Evolutionary conservation across 2,113 vertebrate species (phyloP).

Genomic region (Paralichthys olivaceus): DNA sequence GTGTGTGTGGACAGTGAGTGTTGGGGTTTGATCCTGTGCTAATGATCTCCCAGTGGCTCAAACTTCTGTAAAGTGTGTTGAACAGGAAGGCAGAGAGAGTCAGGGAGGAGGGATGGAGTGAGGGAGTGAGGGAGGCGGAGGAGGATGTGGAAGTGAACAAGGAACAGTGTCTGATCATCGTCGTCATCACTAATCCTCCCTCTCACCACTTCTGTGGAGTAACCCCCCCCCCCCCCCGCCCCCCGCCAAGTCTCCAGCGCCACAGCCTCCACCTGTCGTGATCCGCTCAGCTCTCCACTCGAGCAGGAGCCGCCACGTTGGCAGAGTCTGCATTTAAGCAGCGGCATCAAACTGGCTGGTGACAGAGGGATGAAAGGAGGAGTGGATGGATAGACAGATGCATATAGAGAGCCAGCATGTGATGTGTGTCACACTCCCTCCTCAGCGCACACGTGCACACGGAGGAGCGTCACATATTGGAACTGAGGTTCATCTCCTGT

Average conservation of each 20-base stretch:
- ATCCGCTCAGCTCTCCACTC: slow-evolving; percentile 1
- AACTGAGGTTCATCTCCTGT: slow-evolving; percentile 48
- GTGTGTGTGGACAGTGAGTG: slow-evolving; percentile 3
- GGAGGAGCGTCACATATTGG: slow-evolving; percentile 51
- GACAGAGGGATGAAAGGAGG: slow-evolving; percentile 55
- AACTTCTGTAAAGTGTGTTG: slow-evolving; percentile 69
- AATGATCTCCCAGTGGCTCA: slow-evolving; percentile 80
- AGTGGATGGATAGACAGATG: slow-evolving; percentile 51
- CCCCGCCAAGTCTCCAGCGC: not conserved
- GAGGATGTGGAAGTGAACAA: slow-evolving; percentile 24
- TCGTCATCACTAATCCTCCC: slow-evolving; percentile 9
- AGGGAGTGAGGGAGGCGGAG: not conserved
- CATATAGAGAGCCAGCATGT: slow-evolving; percentile 18
- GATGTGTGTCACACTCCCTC: slow-evolving; percentile 59
- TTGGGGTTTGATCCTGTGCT: slow-evolving; percentile 75
- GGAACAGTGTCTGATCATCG: slow-evolving; percentile 41
- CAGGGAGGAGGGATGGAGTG: not conserved
- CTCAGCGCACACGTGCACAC: slow-evolving; percentile 42
- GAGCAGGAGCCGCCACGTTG: slow-evolving; percentile 28
- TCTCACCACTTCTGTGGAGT: not conserved
- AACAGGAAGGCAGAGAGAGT: slow-evolving; percentile 45
- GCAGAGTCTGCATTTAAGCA: slow-evolving; percentile 27
- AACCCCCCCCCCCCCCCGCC: not conserved
- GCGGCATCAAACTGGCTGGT: slow-evolving; percentile 50
- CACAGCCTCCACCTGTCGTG: slow-evolving; percentile 8